phyloP scores from a whole-genome alignment of 1,140 invertebrate genomes.

The Drosophila saltans region DNA sequence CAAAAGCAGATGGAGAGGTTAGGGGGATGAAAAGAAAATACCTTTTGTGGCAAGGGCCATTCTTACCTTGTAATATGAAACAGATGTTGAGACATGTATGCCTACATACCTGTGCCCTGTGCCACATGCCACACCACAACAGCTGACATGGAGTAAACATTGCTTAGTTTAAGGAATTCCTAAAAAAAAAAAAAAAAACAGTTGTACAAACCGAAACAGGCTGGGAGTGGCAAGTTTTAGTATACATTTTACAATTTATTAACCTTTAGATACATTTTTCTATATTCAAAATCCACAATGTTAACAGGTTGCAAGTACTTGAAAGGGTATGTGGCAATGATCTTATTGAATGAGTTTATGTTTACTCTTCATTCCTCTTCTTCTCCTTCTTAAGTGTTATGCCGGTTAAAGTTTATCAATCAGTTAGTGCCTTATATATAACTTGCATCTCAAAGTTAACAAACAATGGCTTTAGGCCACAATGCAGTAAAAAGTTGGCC shows the following conservation, averaged over 20 bases:
- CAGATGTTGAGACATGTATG: slow-evolving; percentile 52
- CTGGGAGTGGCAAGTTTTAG: not conserved
- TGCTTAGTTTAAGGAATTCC: not conserved
- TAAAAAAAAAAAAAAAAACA: not conserved
- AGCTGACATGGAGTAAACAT: slow-evolving; percentile 39
- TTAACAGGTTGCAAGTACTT: not conserved
- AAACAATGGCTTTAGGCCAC: not conserved
- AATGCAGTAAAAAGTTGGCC: not conserved
- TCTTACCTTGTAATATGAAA: slow-evolving; percentile 63
- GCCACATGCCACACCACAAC: slow-evolving; percentile 69
- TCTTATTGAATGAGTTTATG: too few species aligned
- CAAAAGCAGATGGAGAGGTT: not conserved
- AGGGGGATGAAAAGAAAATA: slow-evolving; percentile 13
- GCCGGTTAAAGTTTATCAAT: slow-evolving; percentile 20
- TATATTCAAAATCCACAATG: slow-evolving; percentile 1
- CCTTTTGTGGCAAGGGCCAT: slow-evolving; percentile 14
- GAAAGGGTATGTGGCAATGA: not conserved
- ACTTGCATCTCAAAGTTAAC: slow-evolving; percentile 26
- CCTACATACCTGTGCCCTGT: slow-evolving; percentile 24
- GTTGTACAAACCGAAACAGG: slow-evolving; percentile 5
- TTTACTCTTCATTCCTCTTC: not conserved
- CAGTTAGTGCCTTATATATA: slow-evolving; percentile 1
- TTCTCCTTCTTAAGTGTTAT: not conserved
- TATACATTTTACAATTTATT: not conserved
- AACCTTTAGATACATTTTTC: not conserved